Conservation (phyloP, 2,113 vertebrate genomes). For the Phocoena sinus region DNA sequence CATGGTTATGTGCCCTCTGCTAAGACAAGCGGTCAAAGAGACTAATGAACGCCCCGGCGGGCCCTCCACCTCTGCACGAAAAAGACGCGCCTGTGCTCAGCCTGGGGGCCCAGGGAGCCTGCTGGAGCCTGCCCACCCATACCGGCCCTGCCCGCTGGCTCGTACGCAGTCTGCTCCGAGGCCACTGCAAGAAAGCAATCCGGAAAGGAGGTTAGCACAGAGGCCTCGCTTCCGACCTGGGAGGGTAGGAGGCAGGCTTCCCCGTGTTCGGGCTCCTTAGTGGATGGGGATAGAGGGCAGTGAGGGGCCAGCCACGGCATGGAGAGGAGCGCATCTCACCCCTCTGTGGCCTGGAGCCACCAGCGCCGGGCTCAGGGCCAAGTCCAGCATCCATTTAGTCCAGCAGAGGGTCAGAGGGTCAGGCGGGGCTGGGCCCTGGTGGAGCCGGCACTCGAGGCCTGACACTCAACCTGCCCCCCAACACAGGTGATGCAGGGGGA, state of each 20-base stretch:
- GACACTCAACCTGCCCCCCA: no score
- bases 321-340: rapidly evolving
- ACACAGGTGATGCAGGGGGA: not conserved
- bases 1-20: not conserved
- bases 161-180: not conserved
- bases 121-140: not conserved
- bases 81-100: not conserved
- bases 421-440: rapidly evolving
- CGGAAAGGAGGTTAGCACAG: not conserved
- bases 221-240: not conserved
- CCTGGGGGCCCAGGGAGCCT: not conserved
- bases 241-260: not conserved
- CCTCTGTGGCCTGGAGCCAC: not conserved
- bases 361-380: rapidly evolving
- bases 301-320: rapidly evolving
- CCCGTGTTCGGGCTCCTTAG: not conserved
- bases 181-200: not conserved
- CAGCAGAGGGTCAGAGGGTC: no score
- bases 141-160: rapidly evolving
- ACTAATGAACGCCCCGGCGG: no score
- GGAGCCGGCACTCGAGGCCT: not conserved
- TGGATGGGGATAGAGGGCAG: not conserved
- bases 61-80: not conserved
- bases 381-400: not conserved
- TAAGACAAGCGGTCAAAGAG: not conserved